Evolutionary conservation across 2,888 invertebrate species (phyloP).

Genomic region (Tanypteryx hageni): DNA sequence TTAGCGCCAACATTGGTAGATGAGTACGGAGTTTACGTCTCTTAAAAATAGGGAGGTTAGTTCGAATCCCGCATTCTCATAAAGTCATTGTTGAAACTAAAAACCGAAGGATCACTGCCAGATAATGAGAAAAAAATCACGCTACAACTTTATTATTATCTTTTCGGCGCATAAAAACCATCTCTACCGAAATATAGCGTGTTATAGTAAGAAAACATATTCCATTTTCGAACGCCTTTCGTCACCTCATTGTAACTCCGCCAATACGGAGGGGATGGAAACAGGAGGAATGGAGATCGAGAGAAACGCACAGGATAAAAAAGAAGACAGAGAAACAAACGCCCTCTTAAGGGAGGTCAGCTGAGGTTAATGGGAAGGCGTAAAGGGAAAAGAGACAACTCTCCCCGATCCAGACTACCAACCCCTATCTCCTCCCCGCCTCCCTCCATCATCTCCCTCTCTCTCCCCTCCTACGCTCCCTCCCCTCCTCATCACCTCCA

Average conservation of each 20-base stretch:
- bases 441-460: too few species aligned
- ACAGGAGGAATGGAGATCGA: neutral
- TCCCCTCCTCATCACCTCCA: neutral
- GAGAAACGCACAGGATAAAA: neutral
- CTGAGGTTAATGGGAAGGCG: conserved; percentile 27
- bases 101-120: too few species aligned
- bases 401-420: neutral
- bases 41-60: too few species aligned
- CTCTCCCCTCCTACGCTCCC: too few species aligned
- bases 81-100: too few species aligned
- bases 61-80: too few species aligned
- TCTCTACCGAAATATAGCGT: neutral
- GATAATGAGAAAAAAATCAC: too few species aligned
- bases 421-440: neutral
- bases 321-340: neutral
- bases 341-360: conserved; percentile 28
- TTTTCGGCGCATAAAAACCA: neutral
- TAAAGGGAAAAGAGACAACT: neutral
- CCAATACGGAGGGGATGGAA: neutral
- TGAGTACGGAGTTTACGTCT: too few species aligned
- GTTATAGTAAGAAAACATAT: neutral
- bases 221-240: neutral
- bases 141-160: too few species aligned
- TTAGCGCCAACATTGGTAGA: too few species aligned
- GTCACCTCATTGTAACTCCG: conserved; percentile 6